Percentiles rank a stretch among this genome's conserved stretches.
Evolutionary conservation across 2,797 vertebrate species (phyloP).

Genomic region (Halcyon smyrnensis): DNA sequence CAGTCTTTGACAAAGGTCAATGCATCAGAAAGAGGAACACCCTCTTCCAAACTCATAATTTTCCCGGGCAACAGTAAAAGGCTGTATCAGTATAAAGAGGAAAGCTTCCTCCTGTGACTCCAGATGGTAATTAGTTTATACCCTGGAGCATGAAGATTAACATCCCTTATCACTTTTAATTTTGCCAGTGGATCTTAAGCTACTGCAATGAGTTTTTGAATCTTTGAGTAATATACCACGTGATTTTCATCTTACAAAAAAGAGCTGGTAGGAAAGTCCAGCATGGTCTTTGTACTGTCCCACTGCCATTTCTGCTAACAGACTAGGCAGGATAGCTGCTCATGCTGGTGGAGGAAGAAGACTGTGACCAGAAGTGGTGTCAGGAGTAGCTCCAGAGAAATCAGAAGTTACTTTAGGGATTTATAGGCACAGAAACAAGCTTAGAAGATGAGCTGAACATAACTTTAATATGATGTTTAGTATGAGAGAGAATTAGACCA

Average conservation of each 20-base stretch:
- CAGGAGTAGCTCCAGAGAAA: neutral
- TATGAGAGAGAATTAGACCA: neutral
- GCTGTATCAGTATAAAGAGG: slow-evolving; percentile 14
- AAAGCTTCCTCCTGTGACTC: slow-evolving; percentile 54
- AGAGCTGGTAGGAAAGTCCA: neutral
- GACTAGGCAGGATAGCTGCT: neutral
- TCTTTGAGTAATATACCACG: slow-evolving; percentile 6
- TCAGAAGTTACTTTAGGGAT: neutral
- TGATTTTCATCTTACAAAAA: neutral
- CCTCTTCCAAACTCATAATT: slow-evolving; percentile 42
- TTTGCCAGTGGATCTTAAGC: slow-evolving; percentile 67
- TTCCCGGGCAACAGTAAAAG: slow-evolving; percentile 54
- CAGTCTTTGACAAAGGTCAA: slow-evolving; percentile 41
- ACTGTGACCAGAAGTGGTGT: neutral
- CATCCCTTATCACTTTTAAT: slow-evolving; percentile 72
- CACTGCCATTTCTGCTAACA: neutral
- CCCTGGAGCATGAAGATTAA: slow-evolving; percentile 74
- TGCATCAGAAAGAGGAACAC: slow-evolving; percentile 31
- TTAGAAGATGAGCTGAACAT: neutral
- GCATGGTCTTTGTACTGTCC: neutral
- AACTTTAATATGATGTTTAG: neutral
- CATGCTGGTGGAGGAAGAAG: neutral
- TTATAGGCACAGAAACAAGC: neutral
- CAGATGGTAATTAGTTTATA: slow-evolving; percentile 75
- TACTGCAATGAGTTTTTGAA: slow-evolving; percentile 49